phyloP scores from a whole-genome alignment of 2,113 vertebrate genomes.

The Macquaria australasica region DNA sequence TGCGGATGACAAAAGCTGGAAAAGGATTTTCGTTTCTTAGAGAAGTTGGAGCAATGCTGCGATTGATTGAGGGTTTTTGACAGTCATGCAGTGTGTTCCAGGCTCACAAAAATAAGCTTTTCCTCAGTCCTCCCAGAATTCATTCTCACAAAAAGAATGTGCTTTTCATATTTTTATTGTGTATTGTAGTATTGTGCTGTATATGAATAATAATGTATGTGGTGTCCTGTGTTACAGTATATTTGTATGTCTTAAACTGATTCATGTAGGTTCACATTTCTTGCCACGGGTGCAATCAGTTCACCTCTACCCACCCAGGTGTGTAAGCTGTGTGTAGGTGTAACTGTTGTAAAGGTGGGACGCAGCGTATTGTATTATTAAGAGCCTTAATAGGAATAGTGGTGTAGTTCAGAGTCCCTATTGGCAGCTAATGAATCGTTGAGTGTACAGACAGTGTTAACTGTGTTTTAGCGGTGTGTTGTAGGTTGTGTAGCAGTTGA shows the following conservation, averaged over 20 bases:
- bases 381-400: slow-evolving; percentile 3
- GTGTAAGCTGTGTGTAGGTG: slow-evolving; percentile 49
- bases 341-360: not conserved
- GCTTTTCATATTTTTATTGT: too few species aligned
- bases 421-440: not conserved
- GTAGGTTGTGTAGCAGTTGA: slow-evolving; percentile 13
- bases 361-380: not conserved
- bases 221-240: not conserved
- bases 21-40: rapidly evolving
- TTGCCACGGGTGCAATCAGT: slow-evolving; percentile 48
- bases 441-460: not conserved
- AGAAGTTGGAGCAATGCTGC: not conserved
- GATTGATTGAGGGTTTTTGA: not conserved
- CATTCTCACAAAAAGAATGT: not conserved
- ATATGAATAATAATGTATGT: not conserved
- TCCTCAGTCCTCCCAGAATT: not conserved
- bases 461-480: slow-evolving; percentile 17
- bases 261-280: slow-evolving; percentile 47
- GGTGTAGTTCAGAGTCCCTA: not conserved
- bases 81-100: not conserved
- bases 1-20: too few species aligned
- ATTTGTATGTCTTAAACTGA: not conserved
- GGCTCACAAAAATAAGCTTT: not conserved
- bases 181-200: too few species aligned
- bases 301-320: slow-evolving; percentile 34